Evolutionary conservation across 2,888 invertebrate species (phyloP).

Genomic region (Microplitis deprimator): DNA sequence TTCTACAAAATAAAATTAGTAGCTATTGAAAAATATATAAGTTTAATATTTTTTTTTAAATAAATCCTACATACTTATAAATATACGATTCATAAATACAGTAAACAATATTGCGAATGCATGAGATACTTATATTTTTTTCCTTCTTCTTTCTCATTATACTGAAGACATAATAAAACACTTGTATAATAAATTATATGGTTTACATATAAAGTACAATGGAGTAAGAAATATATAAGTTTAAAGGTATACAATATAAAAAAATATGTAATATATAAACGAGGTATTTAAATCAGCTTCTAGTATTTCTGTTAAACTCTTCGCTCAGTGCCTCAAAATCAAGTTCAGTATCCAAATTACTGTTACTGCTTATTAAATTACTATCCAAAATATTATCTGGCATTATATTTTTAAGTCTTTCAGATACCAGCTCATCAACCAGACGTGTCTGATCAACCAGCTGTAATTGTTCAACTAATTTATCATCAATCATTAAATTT

Average conservation of each 20-base stretch:
- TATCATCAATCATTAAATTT: constrained; percentile 66
- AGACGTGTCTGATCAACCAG: constrained; percentile 65
- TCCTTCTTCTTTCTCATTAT: background rate
- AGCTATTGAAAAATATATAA: background rate
- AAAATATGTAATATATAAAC: constrained; percentile 6
- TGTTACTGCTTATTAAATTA: constrained; percentile 61
- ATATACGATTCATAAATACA: background rate
- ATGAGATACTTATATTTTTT: background rate
- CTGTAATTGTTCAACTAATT: constrained; percentile 65
- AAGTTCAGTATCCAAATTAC: constrained; percentile 63
- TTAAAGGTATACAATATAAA: background rate
- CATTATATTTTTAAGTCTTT: constrained; percentile 66
- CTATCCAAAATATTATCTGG: constrained; percentile 65
- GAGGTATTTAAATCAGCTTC: constrained; percentile 61
- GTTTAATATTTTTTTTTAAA: background rate
- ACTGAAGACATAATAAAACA: background rate
- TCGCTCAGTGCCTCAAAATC: constrained; percentile 68
- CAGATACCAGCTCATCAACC: constrained; percentile 66
- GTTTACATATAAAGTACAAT: background rate
- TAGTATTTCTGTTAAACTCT: constrained; percentile 67
- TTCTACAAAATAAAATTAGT: background rate
- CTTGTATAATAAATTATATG: background rate
- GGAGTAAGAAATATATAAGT: background rate
- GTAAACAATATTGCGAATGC: background rate
- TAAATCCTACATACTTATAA: background rate